Conservation (phyloP, 2,797 vertebrate species). For the Sorex maritimensis region DNA sequence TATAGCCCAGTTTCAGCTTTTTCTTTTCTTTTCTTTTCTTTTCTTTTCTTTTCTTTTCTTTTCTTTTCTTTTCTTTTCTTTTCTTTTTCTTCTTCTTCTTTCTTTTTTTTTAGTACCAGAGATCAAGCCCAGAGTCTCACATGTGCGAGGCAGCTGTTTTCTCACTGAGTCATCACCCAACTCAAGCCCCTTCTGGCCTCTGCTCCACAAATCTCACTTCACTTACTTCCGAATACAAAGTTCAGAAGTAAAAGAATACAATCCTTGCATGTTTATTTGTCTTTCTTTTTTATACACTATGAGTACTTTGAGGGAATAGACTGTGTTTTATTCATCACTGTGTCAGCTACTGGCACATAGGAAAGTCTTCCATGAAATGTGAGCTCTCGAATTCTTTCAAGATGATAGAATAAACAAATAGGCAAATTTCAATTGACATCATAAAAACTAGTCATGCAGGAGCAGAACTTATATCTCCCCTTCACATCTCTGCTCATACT, state of each 20-base stretch:
- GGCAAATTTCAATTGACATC: constrained; percentile 37
- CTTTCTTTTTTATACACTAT: constrained; percentile 9
- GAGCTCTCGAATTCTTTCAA: background rate
- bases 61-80: too few species aligned
- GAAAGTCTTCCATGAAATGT: background rate
- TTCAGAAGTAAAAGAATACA: constrained; percentile 14
- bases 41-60: too few species aligned
- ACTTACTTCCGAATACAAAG: background rate
- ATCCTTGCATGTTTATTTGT: constrained; percentile 14
- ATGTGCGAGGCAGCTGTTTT: too few species aligned
- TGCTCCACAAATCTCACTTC: constrained; percentile 29
- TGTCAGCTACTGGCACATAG: background rate
- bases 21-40: too few species aligned
- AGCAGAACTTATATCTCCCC: background rate
- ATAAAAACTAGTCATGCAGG: constrained; percentile 11
- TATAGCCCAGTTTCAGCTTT: too few species aligned
- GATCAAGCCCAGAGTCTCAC: too few species aligned
- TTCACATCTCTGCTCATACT: background rate
- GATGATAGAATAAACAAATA: constrained; percentile 4
- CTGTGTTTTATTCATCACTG: background rate
- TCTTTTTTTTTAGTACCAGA: too few species aligned
- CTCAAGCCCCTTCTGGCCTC: background rate
- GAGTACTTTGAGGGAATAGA: background rate
- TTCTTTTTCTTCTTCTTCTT: too few species aligned
- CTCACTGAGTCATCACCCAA: too few species aligned